Evolutionary conservation across 2,888 invertebrate species (phyloP), one percentile per base, ranked within the genome.

Genomic region (Apamea crenata): DNA sequence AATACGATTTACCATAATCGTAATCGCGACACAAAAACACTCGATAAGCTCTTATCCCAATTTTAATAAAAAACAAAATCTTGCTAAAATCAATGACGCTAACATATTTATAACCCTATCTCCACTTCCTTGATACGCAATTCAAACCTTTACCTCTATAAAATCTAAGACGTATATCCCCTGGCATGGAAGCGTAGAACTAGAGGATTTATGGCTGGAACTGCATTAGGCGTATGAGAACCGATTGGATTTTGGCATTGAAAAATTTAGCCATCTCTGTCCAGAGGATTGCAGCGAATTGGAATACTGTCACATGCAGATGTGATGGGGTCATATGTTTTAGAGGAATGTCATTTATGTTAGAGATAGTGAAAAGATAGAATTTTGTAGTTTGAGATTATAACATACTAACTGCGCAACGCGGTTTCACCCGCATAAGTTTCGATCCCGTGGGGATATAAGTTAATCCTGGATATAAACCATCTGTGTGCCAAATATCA

Each of bases 211-310:
- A 88, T 86, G 32, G 69, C 67, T 71, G 69, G 53, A 81, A 83
- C 84, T 88, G 84, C 82, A 86, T 80, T 82, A 84, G 79, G 84
- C 79, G 70, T 82, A 68, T 77, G 81, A 65, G 70, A 74, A 74
- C 56, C 88, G 79, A 89, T 89, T 88, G 88, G 81, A 75, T 80
- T 73, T 65, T 81, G 88, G 79, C 86, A 72, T 88, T 89, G 88
- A 88, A 88, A 89, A 88, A 88, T 89, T 82, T 77, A 56, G 59
- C 67, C 25, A n/a, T 74, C 56, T 40, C 78, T 61, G 67, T 73
- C 32, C 40, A 21, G 67, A 76, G 77, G 40, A 74, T 77, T 81
- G 88, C 84, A 86, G 40, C 29, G 47, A 82, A 89, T 86, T 82
- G 84, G 80, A 82, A 87, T 78, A 75, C 76, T 82, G 79, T 85